Conservation (phyloP, 2,113 vertebrate species). For the Erpornis zantholeuca region DNA sequence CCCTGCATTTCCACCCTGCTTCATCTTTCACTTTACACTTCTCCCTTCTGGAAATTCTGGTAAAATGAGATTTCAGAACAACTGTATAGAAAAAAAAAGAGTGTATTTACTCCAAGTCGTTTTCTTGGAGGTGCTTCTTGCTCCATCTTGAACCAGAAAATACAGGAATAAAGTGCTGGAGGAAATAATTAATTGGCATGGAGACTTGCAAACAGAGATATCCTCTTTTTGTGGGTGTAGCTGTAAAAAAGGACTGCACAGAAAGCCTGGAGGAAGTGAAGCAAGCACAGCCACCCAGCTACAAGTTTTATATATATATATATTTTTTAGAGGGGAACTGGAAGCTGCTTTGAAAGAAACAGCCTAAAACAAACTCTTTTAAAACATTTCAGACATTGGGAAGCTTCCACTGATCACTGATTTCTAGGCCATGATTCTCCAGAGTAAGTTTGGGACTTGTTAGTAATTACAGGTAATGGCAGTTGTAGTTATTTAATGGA, state of each 20-base stretch:
- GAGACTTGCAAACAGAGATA: neutral
- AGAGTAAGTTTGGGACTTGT: neutral
- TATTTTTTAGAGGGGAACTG: slow-evolving; percentile 32
- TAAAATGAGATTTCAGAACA: neutral
- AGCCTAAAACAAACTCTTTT: neutral
- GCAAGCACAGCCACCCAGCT: slow-evolving; percentile 27
- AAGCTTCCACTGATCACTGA: neutral
- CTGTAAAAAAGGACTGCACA: neutral
- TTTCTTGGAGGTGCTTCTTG: neutral
- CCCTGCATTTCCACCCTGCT: neutral
- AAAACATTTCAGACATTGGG: neutral
- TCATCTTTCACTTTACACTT: neutral
- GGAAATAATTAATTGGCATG: neutral
- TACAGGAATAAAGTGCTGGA: neutral
- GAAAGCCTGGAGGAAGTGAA: slow-evolving; percentile 55
- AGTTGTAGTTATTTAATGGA: neutral
- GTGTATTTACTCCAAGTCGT: neutral
- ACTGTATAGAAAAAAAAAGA: neutral
- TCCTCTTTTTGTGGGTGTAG: slow-evolving; percentile 45
- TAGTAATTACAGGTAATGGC: neutral
- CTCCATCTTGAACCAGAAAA: neutral
- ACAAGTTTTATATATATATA: neutral
- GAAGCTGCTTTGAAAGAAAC: slow-evolving; percentile 15
- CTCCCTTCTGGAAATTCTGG: neutral
- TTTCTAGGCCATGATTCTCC: neutral